These are phyloP conservation scores for Dromaius novaehollandiae DNA, from an alignment of 2,113 vertebrate species.

Conservation along the genomic window DNA sequence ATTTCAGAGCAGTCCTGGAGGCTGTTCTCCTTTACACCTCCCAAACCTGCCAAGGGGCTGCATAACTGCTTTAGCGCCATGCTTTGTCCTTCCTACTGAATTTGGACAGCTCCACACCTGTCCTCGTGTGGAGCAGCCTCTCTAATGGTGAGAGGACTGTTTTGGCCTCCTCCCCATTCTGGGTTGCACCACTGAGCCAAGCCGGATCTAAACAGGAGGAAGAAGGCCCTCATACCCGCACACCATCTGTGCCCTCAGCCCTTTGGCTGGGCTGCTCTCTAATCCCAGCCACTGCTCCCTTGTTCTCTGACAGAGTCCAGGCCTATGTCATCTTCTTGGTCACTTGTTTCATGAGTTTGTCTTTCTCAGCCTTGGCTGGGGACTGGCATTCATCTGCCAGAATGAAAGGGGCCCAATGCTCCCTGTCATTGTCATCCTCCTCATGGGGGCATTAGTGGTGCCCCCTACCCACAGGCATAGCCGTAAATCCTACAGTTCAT, in stretches of 20 bases:
- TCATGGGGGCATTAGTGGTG: neutral
- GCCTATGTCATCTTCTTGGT: neutral
- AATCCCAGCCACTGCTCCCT: neutral
- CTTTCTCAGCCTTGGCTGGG: conserved; percentile 25
- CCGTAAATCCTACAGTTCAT: neutral
- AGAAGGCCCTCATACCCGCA: neutral
- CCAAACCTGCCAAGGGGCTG: neutral
- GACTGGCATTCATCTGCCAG: conserved; percentile 35
- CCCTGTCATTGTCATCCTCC: neutral
- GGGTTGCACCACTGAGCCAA: neutral
- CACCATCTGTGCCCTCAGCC: neutral
- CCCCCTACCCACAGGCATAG: neutral
- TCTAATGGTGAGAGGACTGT: neutral
- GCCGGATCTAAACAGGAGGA: neutral
- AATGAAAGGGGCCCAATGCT: neutral
- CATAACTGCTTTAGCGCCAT: neutral
- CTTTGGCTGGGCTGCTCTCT: neutral
- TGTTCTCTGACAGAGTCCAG: neutral
- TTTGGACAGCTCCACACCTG: neutral
- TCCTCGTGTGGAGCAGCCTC: neutral
- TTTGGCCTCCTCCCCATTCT: neutral
- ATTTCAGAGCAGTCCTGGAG: neutral
- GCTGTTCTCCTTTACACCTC: neutral
- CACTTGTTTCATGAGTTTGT: neutral
- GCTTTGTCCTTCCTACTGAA: neutral